A percentile compares a stretch with the other conserved stretches of the same genome.
phyloP scores from a whole-genome alignment of 2,113 vertebrate species.

The Puma concolor region DNA sequence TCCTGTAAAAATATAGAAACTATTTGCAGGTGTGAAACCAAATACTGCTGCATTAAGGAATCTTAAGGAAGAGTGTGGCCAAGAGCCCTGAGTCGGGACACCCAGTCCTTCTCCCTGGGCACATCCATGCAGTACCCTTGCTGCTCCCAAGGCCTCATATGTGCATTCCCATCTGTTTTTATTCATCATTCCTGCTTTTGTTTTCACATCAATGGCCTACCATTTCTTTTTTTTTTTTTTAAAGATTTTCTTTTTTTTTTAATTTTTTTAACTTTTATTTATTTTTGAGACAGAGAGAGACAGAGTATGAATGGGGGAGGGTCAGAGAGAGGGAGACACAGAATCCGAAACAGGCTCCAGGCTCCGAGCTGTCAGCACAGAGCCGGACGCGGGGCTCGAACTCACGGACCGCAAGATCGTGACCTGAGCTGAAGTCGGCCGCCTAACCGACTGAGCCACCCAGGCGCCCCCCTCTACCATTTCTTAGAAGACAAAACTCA shows the following conservation, averaged over 20 bases:
- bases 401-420: no score
- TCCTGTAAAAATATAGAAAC: background rate
- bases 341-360: no score
- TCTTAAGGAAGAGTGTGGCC: background rate
- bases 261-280: no score
- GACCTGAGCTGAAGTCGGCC: no score
- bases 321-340: no score
- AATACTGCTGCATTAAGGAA: background rate
- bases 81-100: background rate
- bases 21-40: background rate
- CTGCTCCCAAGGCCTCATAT: background rate
- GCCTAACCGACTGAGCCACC: no score
- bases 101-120: background rate
- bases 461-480: background rate
- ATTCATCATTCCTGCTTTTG: background rate
- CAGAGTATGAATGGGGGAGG: no score
- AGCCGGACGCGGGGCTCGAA: no score
- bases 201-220: background rate
- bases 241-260: no score
- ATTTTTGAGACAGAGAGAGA: no score
- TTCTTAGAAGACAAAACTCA: conserved; percentile 24
- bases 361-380: no score
- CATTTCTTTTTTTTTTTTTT: background rate
- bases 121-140: fast-evolving
- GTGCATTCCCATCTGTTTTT: background rate